A percentile compares a stretch with the other conserved stretches of the same genome.
phyloP scores from a whole-genome alignment of 2,113 vertebrate genomes.

The Tachycineta bicolor region DNA sequence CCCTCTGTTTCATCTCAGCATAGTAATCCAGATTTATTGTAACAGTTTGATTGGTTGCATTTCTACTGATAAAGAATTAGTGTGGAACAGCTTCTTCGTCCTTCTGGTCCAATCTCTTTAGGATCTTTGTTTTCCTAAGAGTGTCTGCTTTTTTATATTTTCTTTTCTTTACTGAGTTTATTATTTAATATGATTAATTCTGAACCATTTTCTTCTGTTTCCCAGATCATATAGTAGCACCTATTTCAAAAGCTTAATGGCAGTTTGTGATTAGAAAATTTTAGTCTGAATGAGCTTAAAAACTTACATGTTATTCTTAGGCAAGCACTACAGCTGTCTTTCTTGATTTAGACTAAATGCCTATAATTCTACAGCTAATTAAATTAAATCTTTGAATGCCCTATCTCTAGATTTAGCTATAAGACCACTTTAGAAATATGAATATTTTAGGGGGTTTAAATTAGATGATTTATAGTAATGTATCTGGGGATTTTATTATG shows the following conservation, averaged over 20 bases:
- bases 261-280: neutral
- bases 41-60: neutral
- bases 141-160: neutral
- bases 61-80: neutral
- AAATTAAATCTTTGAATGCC: slow-evolving; percentile 38
- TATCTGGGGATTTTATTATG: slow-evolving; percentile 38
- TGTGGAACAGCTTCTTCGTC: neutral
- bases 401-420: slow-evolving; percentile 30
- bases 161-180: neutral
- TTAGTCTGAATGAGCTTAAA: neutral
- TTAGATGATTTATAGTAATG: neutral
- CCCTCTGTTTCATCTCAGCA: neutral
- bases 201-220: neutral
- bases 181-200: neutral
- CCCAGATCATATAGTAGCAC: neutral
- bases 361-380: slow-evolving; percentile 50
- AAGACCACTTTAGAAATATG: slow-evolving; percentile 25
- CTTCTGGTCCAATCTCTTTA: neutral
- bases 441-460: slow-evolving; percentile 51
- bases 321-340: slow-evolving; percentile 4
- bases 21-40: neutral
- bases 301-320: neutral
- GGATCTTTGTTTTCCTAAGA: neutral
- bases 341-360: slow-evolving; percentile 25
- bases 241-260: neutral